Evolutionary conservation across 2,888 invertebrate genomes (phyloP).

Genomic region (Liposcelis brunnea): DNA sequence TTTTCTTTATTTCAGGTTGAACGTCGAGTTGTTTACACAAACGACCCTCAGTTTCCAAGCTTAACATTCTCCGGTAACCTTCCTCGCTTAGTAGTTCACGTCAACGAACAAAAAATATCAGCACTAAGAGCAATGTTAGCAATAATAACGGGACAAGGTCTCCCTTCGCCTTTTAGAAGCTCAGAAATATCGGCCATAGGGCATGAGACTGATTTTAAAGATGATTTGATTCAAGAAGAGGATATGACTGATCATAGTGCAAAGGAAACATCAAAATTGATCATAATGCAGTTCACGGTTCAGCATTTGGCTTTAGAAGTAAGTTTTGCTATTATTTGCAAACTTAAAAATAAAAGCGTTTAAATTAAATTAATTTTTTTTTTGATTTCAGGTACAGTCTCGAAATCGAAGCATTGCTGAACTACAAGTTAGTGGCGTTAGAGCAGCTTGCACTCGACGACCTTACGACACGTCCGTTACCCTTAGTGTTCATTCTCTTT

Average conservation of each 20-base stretch:
- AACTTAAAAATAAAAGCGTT: neutral
- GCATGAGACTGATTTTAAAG: constrained; percentile 28
- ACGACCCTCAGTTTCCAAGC: constrained; percentile 75
- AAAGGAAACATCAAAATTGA: constrained; percentile 37
- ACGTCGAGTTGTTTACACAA: constrained; percentile 60
- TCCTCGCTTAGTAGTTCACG: constrained; percentile 72
- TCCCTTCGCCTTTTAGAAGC: constrained; percentile 28
- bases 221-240: neutral
- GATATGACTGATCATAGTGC: neutral
- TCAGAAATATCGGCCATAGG: constrained; percentile 30
- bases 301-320: constrained; percentile 74
- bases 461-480: constrained; percentile 57
- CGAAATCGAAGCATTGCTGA: constrained; percentile 81
- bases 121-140: constrained; percentile 40
- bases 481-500: constrained; percentile 77
- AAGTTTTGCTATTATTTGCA: constrained; percentile 7
- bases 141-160: constrained; percentile 25
- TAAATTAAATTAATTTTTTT: neutral
- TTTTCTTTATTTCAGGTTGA: constrained; percentile 42
- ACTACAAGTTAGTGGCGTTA: constrained; percentile 78
- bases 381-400: constrained; percentile 47
- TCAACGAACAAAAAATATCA: constrained; percentile 77
- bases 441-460: constrained; percentile 54
- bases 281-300: constrained; percentile 72
- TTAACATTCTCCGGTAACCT: constrained; percentile 68